Evolutionary conservation across 2,797 vertebrate genomes (phyloP).

Genomic region (Sebastes itinus): DNA sequence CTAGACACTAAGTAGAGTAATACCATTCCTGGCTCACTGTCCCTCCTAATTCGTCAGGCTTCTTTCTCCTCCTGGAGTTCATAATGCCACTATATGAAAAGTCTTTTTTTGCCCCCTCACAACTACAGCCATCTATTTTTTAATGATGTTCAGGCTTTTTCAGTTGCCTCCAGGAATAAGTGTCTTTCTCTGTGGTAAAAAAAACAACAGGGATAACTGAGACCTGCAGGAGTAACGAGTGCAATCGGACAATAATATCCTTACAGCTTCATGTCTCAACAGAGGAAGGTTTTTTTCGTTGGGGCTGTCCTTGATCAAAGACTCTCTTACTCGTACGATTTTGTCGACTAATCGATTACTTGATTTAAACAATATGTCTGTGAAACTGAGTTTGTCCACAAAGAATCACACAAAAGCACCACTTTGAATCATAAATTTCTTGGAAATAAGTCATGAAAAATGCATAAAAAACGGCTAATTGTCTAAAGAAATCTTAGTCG

Average conservation of each 20-base stretch:
- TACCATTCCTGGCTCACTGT: background rate
- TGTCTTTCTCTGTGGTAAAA: background rate
- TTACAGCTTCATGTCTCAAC: background rate
- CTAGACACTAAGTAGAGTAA: constrained; percentile 18
- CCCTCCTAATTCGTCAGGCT: constrained; percentile 6
- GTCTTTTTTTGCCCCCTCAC: background rate
- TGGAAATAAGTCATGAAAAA: too few species aligned
- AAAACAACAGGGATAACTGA: background rate
- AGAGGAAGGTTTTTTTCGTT: background rate
- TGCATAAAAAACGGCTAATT: too few species aligned
- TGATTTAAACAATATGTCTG: too few species aligned
- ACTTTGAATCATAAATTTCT: too few species aligned
- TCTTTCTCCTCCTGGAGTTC: constrained; percentile 8
- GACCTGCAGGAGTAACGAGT: background rate
- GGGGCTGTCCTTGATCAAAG: too few species aligned
- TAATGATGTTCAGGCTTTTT: constrained; percentile 34
- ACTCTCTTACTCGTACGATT: too few species aligned
- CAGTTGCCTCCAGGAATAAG: constrained; percentile 12
- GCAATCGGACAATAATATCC: background rate
- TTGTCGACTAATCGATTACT: too few species aligned
- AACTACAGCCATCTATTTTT: constrained; percentile 25
- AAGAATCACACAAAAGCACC: too few species aligned
- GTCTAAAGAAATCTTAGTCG: too few species aligned
- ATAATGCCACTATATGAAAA: constrained; percentile 27
- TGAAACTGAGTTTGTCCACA: too few species aligned